A percentile compares a stretch with the other conserved stretches of the same genome.
These are phyloP conservation scores for Tragelaphus buxtoni DNA, from an alignment of 2,113 vertebrate species.

Conservation along the genomic window DNA sequence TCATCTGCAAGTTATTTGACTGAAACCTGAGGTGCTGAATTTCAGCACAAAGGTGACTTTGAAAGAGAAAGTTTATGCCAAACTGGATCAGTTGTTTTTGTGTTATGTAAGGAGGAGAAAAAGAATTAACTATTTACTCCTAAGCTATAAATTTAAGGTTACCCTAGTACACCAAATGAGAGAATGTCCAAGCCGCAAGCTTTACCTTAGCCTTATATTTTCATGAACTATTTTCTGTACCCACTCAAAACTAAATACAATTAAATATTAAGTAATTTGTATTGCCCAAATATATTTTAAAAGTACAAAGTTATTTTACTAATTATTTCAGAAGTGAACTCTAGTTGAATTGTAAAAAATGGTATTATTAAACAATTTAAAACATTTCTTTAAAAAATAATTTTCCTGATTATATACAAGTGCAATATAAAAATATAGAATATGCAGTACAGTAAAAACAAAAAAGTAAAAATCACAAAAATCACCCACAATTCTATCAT, in stretches of 20 bases:
- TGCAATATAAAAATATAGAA: not conserved
- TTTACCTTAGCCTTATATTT: constrained; percentile 18
- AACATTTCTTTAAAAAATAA: not conserved
- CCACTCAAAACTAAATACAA: not conserved
- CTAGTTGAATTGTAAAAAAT: not conserved
- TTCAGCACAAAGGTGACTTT: constrained; percentile 66
- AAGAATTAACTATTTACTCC: constrained; percentile 42
- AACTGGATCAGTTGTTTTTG: constrained; percentile 52
- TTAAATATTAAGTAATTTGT: constrained; percentile 31
- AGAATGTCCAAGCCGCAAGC: constrained; percentile 5
- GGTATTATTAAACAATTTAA: not conserved
- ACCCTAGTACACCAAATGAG: constrained; percentile 21
- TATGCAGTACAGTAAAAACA: not conserved
- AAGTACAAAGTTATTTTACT: not conserved
- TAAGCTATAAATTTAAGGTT: constrained; percentile 40
- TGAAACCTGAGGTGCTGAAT: constrained; percentile 52
- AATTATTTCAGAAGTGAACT: not conserved
- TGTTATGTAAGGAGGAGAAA: constrained; percentile 49
- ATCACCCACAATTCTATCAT: not conserved
- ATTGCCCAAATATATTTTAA: constrained; percentile 17
- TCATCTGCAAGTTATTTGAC: constrained; percentile 39
- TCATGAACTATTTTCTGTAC: constrained; percentile 24
- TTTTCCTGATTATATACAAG: not conserved
- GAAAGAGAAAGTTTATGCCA: constrained; percentile 60
- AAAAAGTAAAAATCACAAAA: constrained; percentile 13